Percentiles rank a stretch among this genome's conserved stretches.
These are phyloP conservation scores for Zophobas morio DNA, from an alignment of 1,140 invertebrate species.

Conservation along the genomic window DNA sequence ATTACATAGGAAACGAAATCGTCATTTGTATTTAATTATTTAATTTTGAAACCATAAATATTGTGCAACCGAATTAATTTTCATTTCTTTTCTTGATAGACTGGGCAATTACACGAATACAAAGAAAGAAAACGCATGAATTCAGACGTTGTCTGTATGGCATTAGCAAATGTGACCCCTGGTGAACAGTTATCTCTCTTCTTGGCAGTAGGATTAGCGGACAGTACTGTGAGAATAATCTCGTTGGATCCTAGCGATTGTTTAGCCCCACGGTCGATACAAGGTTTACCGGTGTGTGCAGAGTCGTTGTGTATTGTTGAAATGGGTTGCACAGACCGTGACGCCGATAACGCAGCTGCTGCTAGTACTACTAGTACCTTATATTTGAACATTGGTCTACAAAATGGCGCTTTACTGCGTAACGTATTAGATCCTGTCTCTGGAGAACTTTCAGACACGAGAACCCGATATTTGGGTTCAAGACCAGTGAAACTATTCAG, in stretches of 20 bases:
- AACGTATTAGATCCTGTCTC: slow-evolving; percentile 97
- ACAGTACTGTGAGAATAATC: slow-evolving; percentile 98
- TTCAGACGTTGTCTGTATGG: slow-evolving; percentile 98
- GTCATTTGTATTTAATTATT: too few species aligned
- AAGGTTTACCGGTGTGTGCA: slow-evolving; percentile 95
- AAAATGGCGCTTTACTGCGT: slow-evolving; percentile 96
- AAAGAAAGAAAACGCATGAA: slow-evolving; percentile 97
- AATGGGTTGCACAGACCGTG: slow-evolving; percentile 77
- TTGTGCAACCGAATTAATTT: not conserved
- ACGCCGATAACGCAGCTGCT: slow-evolving; percentile 70
- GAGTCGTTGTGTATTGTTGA: slow-evolving; percentile 98
- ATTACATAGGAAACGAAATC: too few species aligned
- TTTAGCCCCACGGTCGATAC: slow-evolving; percentile 94
- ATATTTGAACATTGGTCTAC: slow-evolving; percentile 97
- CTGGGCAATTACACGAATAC: slow-evolving; percentile 98
- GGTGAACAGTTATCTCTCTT: slow-evolving; percentile 98
- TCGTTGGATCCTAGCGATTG: slow-evolving; percentile 97
- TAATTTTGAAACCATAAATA: not conserved
- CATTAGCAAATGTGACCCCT: slow-evolving; percentile 92
- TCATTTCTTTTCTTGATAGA: slow-evolving; percentile 72
- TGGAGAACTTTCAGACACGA: slow-evolving; percentile 96
- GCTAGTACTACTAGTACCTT: slow-evolving; percentile 79
- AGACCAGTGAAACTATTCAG: slow-evolving; percentile 96
- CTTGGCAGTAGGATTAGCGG: slow-evolving; percentile 95
- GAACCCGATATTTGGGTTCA: slow-evolving; percentile 87